Base-by-base conservation (phyloP, 2,113 vertebrate species). In the Plecturocebus donacophilus region DNA sequence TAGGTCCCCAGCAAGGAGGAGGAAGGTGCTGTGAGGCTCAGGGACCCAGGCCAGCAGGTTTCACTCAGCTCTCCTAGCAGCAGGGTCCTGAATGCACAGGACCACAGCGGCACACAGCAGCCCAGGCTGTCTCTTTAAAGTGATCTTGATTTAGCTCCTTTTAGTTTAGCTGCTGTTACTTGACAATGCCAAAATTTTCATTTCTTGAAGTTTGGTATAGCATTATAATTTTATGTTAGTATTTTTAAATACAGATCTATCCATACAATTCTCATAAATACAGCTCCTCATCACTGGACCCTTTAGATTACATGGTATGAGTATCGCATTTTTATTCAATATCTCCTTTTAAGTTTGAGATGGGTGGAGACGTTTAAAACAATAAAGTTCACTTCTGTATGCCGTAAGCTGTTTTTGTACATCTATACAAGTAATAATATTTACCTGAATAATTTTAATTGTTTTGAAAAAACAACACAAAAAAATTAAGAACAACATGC, bases 11-110 rank as follows among this genome's bases (percentile, higher is more conserved):
- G 49, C 40, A 40, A 73, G n/a, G 32, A 77, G 8, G 66, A 85
- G 4, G 4, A 30, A 17, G 12, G 23, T 2, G 6, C 1, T 0
- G 0, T 11, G 20, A 79, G 35, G 21, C 30, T 47, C 64, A 13
- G 2, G 11, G 32, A 11, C 25, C 42, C 4, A 10, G 61, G 47
- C 25, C 64, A 54, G 25, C 77, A 81, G 80, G 47, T 75, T 19
- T 90, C 27, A 66, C 20, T 35, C 16, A 13, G 8, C 32, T 12
- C 61, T 79, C 52, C 49, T 0, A 16, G 42, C 14, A 40, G 2
- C 2, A 8, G 3, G 38, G 23, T 16, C 21, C 35, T 16, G 27
- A 52, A 30, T 14, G 30, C 16, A 16, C n/a, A 76, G 4, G 16
- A 4, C 6, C 38, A 0, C 77, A 71, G 70, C 0, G 4, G 70